phyloP scores from a whole-genome alignment of 1,140 invertebrate genomes.

The Chrysopa pallens region DNA sequence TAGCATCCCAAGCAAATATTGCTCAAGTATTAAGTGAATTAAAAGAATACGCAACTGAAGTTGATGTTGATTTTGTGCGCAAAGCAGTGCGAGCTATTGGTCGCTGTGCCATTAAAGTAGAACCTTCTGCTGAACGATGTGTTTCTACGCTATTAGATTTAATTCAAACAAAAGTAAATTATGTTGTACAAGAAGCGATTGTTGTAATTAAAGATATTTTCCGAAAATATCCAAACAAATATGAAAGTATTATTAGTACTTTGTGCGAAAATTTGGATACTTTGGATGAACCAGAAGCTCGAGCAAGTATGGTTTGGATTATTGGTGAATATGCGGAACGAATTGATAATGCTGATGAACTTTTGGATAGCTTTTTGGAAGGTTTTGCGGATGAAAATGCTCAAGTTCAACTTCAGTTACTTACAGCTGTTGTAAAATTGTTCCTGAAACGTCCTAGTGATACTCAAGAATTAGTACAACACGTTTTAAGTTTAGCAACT shows the following conservation, averaged over 20 bases:
- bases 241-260: constrained; percentile 99
- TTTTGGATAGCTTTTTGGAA: constrained; percentile 95
- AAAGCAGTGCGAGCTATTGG: constrained; percentile 98
- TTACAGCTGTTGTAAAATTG: constrained; percentile 96
- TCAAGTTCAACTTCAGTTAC: constrained; percentile 91
- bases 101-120: constrained; percentile 98
- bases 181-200: constrained; percentile 99
- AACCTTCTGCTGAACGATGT: constrained; percentile 94
- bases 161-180: constrained; percentile 99
- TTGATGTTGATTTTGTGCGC: constrained; percentile 99
- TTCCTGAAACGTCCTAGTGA: constrained; percentile 96
- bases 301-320: constrained; percentile 99
- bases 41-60: constrained; percentile 98
- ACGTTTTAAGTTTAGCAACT: constrained; percentile 80
- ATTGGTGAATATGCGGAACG: constrained; percentile 98
- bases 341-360: constrained; percentile 98
- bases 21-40: constrained; percentile 96
- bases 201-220: constrained; percentile 99
- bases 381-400: constrained; percentile 99
- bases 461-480: constrained; percentile 95
- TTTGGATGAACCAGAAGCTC: constrained; percentile 94
- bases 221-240: constrained; percentile 99
- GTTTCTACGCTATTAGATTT: constrained; percentile 97
- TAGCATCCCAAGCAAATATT: constrained; percentile 96
- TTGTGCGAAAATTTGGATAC: constrained; percentile 98